Base-by-base conservation (phyloP, 1,140 invertebrate species). In the Diabrotica virgifera region DNA sequence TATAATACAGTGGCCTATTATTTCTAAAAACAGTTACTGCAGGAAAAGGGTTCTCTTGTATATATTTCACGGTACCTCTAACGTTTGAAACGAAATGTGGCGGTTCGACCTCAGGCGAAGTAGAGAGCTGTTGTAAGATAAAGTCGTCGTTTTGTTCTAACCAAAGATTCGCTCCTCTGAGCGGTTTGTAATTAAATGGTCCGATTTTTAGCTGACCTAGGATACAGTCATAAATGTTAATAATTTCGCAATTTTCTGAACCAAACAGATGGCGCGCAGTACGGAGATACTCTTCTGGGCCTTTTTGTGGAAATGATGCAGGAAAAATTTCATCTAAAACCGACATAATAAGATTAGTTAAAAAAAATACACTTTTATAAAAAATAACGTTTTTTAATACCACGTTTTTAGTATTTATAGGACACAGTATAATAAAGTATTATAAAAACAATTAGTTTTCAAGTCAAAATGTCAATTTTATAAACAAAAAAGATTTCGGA, bases 11-110 rank as follows among this genome's bases (percentile, higher is more conserved):
- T 38, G 95, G 93, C 72, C 90, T 84, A 80, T 95, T 95, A 77
- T 97, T 92, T 69, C 90, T 87, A 80, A 97, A 98, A 66, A 97
- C 90, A 35, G 94, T 95, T 59, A 96, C 90, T 11, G 93, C 89
- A 61, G 95, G 95, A 82, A 97, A 95, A 71, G 94, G 95, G 83
- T 97, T 93, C 74, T 97, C 91, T 80, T 94, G 90, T 70, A 98
- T 95, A 74, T 95, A 95, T 77, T 93, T 92, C 57, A 98, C 84
- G 0, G 94, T 91, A 56, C 89, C 87, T 70, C 93, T 86, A 51
- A 96, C 89, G 82, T 92, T 85, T 68, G 85, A 85, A 13, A 93
- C 92, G 80, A 93, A 94, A 80, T 92, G 87, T 51, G 90, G 89
- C 51, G 90, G 90, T 79, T 97, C 95, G 1, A 95, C 93, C 74